Evolutionary conservation across 2,888 invertebrate genomes (phyloP).

Genomic region (Scaptomyza reducta): DNA sequence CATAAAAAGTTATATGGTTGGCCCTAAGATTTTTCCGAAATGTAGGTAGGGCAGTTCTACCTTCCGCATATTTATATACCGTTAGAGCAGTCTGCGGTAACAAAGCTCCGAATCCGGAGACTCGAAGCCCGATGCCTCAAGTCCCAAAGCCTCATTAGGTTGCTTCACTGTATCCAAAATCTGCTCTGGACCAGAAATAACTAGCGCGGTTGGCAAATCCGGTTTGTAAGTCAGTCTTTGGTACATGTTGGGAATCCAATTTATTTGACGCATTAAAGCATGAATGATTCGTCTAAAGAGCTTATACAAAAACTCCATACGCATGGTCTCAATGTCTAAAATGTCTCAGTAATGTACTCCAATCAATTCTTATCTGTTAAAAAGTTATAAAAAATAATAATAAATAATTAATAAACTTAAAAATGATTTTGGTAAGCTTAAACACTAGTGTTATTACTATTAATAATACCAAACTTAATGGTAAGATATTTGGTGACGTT

Average conservation of each 20-base stretch:
- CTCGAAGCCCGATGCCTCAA: too few species aligned
- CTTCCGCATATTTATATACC: too few species aligned
- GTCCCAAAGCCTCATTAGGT: background rate
- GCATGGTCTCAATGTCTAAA: too few species aligned
- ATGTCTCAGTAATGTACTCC: background rate
- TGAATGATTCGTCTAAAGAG: background rate
- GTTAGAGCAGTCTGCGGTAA: too few species aligned
- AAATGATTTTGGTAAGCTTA: too few species aligned
- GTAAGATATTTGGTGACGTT: too few species aligned
- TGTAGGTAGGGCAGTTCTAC: background rate
- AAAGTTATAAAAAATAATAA: too few species aligned
- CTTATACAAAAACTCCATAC: background rate
- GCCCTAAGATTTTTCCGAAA: background rate
- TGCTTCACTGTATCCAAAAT: background rate
- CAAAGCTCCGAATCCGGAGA: too few species aligned
- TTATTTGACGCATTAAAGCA: background rate
- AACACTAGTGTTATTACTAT: too few species aligned
- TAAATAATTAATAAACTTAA: too few species aligned
- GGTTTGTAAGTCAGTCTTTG: background rate
- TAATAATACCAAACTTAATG: too few species aligned
- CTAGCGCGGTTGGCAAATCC: background rate
- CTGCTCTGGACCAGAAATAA: background rate
- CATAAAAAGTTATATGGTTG: background rate
- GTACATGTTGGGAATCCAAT: background rate
- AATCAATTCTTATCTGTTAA: background rate